Conservation (phyloP, 2,797 vertebrate species). For the Gymnoscopelus microlampas region DNA sequence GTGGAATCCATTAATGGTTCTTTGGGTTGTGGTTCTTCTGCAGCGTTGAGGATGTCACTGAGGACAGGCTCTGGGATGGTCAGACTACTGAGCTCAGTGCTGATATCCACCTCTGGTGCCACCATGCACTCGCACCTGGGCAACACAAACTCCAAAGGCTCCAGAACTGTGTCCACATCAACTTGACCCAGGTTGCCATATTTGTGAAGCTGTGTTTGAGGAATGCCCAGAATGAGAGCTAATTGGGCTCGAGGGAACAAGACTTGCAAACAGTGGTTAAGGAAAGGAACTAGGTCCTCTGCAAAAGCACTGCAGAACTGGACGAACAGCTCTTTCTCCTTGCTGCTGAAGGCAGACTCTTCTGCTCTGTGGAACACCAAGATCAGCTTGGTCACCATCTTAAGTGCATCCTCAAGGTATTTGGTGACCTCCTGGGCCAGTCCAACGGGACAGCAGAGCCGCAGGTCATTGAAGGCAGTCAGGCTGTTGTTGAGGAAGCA, state of each 20-base stretch:
- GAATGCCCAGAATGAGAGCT: slow-evolving; percentile 90
- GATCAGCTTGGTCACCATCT: slow-evolving; percentile 86
- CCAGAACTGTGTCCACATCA: slow-evolving; percentile 64
- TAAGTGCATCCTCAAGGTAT: slow-evolving; percentile 82
- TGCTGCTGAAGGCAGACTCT: slow-evolving; percentile 88
- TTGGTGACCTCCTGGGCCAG: slow-evolving; percentile 85
- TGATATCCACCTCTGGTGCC: slow-evolving; percentile 40
- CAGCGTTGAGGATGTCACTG: background rate
- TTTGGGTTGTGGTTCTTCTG: background rate
- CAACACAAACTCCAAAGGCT: slow-evolving; percentile 85
- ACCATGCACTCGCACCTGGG: slow-evolving; percentile 80
- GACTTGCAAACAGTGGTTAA: slow-evolving; percentile 92
- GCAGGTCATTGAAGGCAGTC: slow-evolving; percentile 92
- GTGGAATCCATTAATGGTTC: slow-evolving; percentile 4
- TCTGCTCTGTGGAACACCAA: slow-evolving; percentile 92
- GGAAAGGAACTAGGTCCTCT: slow-evolving; percentile 91
- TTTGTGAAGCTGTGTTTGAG: slow-evolving; percentile 86
- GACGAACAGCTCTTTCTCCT: slow-evolving; percentile 88
- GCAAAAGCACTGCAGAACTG: slow-evolving; percentile 89
- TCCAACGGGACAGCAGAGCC: slow-evolving; percentile 92
- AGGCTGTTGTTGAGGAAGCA: slow-evolving; percentile 93
- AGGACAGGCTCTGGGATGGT: slow-evolving; percentile 5
- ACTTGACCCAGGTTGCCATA: slow-evolving; percentile 81
- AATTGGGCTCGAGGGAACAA: slow-evolving; percentile 92
- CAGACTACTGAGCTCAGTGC: slow-evolving; percentile 41